phyloP scores from a whole-genome alignment of 2,113 vertebrate genomes.

The Bos indicus region DNA sequence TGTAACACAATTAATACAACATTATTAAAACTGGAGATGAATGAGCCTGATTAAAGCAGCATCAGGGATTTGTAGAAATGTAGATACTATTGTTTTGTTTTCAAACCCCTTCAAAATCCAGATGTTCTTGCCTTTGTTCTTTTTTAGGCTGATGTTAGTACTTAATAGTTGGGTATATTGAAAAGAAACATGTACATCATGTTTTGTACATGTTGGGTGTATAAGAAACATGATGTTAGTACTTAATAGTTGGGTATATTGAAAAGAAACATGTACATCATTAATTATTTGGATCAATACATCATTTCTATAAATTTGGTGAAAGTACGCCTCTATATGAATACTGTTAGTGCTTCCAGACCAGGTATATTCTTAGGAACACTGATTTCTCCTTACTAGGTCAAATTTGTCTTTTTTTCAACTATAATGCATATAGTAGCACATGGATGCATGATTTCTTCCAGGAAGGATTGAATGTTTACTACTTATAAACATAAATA shows the following conservation, averaged over 20 bases:
- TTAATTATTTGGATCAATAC: neutral
- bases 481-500: slow-evolving; percentile 15
- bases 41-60: neutral
- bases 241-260: neutral
- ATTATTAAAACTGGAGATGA: slow-evolving; percentile 20
- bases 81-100: slow-evolving; percentile 8
- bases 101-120: neutral
- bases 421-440: neutral
- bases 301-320: slow-evolving; percentile 5
- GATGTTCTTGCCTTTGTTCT: neutral
- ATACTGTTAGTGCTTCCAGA: slow-evolving; percentile 47
- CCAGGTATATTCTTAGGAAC: neutral
- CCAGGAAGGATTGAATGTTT: neutral
- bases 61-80: neutral
- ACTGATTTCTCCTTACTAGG: neutral
- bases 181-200: neutral
- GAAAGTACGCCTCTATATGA: neutral
- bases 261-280: neutral
- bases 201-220: no score
- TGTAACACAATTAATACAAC: neutral
- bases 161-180: neutral
- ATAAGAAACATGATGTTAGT: neutral
- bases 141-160: neutral
- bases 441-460: neutral
- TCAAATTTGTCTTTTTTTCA: neutral